A percentile compares a stretch with the other conserved stretches of the same genome.
Evolutionary conservation across 1,140 invertebrate species (phyloP).

Genomic region (Berghia stephanieae): DNA sequence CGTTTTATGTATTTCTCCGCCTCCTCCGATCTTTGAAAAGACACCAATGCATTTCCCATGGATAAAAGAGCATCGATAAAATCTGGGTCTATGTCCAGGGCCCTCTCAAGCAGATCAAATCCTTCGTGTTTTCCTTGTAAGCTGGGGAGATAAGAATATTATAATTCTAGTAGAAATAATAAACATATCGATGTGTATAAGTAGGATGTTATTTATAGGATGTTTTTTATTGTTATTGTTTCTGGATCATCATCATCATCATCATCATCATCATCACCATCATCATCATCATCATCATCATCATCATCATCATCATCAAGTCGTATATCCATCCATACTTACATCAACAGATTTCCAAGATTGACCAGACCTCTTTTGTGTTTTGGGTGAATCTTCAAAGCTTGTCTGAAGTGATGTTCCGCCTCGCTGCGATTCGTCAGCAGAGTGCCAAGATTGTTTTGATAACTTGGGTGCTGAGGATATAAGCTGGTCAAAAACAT

Average conservation of each 20-base stretch:
- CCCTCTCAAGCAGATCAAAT: conserved; percentile 40
- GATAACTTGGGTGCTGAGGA: conserved; percentile 86
- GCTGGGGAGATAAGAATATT: conserved; percentile 35
- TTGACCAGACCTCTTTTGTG: conserved; percentile 89
- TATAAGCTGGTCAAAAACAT: conserved; percentile 74
- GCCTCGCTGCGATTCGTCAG: conserved; percentile 74
- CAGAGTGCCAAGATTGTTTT: conserved; percentile 88
- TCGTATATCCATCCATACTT: conserved; percentile 49
- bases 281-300: not conserved
- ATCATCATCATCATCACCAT: not conserved
- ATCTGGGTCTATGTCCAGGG: conserved; percentile 43
- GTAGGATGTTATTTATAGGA: not conserved
- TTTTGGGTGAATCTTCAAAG: conserved; percentile 78
- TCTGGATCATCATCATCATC: not conserved
- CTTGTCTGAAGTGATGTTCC: conserved; percentile 80
- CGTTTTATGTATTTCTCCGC: conserved; percentile 43
- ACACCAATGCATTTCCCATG: conserved; percentile 40
- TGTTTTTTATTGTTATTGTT: not conserved
- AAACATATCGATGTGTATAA: not conserved
- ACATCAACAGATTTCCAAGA: conserved; percentile 85
- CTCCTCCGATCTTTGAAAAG: conserved; percentile 36
- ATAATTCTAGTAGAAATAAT: not conserved
- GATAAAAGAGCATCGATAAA: conserved; percentile 46
- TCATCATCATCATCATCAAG: not conserved
- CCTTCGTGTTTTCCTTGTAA: conserved; percentile 39